Conservation (phyloP, 2,797 vertebrate genomes). For the Liparis tanakae region DNA sequence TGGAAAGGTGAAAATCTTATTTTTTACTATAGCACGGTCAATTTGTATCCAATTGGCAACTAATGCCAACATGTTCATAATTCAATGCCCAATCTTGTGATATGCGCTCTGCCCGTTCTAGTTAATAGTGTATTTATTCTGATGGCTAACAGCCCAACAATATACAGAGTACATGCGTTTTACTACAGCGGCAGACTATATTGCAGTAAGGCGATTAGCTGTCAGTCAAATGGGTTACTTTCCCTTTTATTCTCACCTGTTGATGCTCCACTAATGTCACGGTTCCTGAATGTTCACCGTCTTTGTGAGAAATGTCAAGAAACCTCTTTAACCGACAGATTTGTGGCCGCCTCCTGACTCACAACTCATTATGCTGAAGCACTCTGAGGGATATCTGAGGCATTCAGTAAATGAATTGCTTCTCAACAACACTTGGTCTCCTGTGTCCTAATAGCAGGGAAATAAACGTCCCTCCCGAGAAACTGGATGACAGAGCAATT, state of each 20-base stretch:
- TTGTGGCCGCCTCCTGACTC: neutral
- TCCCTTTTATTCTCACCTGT: neutral
- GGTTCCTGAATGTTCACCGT: neutral
- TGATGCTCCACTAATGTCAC: neutral
- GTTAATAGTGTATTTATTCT: slow-evolving; percentile 7
- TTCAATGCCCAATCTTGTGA: too few species aligned
- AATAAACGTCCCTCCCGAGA: neutral
- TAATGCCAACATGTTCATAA: too few species aligned
- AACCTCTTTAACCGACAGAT: neutral
- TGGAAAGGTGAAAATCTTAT: too few species aligned
- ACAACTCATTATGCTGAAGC: neutral
- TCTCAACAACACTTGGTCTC: neutral
- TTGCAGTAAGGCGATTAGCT: neutral
- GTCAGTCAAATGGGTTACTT: neutral
- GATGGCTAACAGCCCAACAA: neutral
- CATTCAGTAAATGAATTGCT: neutral
- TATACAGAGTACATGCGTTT: neutral
- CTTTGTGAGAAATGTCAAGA: neutral
- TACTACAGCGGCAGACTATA: neutral
- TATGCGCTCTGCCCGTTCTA: too few species aligned
- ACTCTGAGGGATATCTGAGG: neutral
- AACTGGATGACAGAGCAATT: neutral
- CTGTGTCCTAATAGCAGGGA: neutral
- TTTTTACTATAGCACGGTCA: too few species aligned
- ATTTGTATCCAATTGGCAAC: too few species aligned